Percentiles rank a stretch among this genome's conserved stretches.
Evolutionary conservation across 2,113 vertebrate genomes (phyloP).

Genomic region (Albula goreensis): DNA sequence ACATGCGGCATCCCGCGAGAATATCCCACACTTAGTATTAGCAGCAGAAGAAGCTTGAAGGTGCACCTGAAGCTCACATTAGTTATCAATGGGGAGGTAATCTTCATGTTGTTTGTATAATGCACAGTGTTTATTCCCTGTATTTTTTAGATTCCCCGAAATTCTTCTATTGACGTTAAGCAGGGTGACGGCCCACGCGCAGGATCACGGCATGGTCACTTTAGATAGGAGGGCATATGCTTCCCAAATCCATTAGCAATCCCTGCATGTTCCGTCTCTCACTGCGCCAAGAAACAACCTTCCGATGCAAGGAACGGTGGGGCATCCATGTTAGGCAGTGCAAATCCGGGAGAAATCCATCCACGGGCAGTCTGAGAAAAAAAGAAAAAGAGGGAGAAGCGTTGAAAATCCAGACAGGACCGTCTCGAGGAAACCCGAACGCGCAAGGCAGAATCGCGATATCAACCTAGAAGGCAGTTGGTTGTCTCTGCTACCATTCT

Average conservation of each 20-base stretch:
- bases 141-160: constrained; percentile 77
- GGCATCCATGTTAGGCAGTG: constrained; percentile 88
- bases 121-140: constrained; percentile 79
- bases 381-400: constrained; percentile 47
- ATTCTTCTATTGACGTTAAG: constrained; percentile 70
- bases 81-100: constrained; percentile 79
- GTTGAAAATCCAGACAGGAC: constrained; percentile 65
- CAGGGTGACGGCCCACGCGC: constrained; percentile 70
- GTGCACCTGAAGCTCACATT: constrained; percentile 82
- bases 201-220: constrained; percentile 94
- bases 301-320: constrained; percentile 86
- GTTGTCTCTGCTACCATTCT: constrained; percentile 73
- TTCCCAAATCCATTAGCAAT: constrained; percentile 87
- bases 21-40: constrained; percentile 88
- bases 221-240: constrained; percentile 69
- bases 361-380: constrained; percentile 74
- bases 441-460: constrained; percentile 56
- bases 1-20: constrained; percentile 95
- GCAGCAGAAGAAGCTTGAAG: constrained; percentile 83
- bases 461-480: constrained; percentile 58
- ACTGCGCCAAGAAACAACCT: constrained; percentile 92
- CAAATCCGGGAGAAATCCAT: constrained; percentile 86
- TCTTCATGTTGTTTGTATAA: constrained; percentile 88
- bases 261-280: constrained; percentile 84
- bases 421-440: constrained; percentile 56